Evolutionary conservation across 2,888 invertebrate genomes (phyloP), one percentile per base, ranked within the genome.

Genomic region (Atrina japonica): DNA sequence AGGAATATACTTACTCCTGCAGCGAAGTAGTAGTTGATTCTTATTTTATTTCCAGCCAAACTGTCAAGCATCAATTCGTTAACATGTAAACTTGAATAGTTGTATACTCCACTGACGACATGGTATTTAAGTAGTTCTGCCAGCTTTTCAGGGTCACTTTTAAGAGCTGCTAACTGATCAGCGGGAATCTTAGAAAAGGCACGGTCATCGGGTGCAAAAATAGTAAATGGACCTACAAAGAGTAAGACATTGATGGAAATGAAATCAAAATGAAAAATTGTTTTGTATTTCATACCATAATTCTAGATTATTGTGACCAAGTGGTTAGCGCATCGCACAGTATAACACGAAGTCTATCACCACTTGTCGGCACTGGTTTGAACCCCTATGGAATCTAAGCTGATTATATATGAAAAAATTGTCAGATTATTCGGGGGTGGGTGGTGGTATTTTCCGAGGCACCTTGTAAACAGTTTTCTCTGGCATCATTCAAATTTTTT

Each of bases 221-320:
- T 29, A 2, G 82, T 80, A 56, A 77, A 82, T 14, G 79, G 80
- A n/a, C 80, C 82, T 86, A 70, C 18, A 50, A 43, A 43, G n/a
- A n/a, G n/a, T n/a, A n/a, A n/a, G n/a, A n/a, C n/a, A n/a, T n/a
- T n/a, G n/a, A n/a, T n/a, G n/a, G n/a, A n/a, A 66, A 16, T 2
- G 30, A 21, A 5, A 41, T 25, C 7, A 21, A 0, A 7, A 7
- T 30, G 18, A 55, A 27, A 6, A 21, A 43, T 43, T 14, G 43
- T 23, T 50, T 18, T 2, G 6, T 11, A 18, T 50, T n/a, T 50
- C 50, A 18, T 3, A 16, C 21, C 21, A 23, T 18, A 5, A 50
- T 2, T 50, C 2, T n/a, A n/a, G n/a, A n/a, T n/a, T n/a, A n/a
- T n/a, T n/a, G n/a, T n/a, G n/a, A n/a, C n/a, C n/a, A n/a, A n/a